phyloP scores from a whole-genome alignment of 2,888 invertebrate genomes.

The Opisthograptis luteolata region DNA sequence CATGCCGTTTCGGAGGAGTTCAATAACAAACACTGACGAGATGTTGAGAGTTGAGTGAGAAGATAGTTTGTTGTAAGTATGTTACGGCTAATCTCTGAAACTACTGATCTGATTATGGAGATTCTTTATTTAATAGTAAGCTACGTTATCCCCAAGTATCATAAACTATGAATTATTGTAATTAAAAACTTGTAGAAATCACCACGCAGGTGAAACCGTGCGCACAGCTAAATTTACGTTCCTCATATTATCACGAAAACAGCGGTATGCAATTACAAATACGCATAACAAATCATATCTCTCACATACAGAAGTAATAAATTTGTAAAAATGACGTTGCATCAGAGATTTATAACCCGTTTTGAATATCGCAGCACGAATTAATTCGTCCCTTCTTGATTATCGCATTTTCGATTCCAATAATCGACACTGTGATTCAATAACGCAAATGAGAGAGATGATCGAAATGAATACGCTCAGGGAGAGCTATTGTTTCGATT shows the following conservation, averaged over 20 bases:
- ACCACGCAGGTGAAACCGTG: no score
- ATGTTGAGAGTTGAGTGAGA: no score
- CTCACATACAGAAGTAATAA: slow-evolving; percentile 51
- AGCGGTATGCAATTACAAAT: slow-evolving; percentile 30
- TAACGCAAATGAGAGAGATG: slow-evolving; percentile 56
- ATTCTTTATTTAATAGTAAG: no score
- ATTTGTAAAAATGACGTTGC: slow-evolving; percentile 59
- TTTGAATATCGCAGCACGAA: slow-evolving; percentile 57
- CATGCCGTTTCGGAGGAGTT: no score
- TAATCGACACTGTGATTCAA: slow-evolving; percentile 65
- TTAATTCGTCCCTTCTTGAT: slow-evolving; percentile 64
- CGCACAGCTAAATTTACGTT: no score
- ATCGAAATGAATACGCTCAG: slow-evolving; percentile 53
- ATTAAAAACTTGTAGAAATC: no score
- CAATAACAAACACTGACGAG: no score
- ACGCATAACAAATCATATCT: slow-evolving; percentile 31
- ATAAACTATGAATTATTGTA: no score
- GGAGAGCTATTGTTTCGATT: slow-evolving; percentile 44
- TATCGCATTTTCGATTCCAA: slow-evolving; percentile 60
- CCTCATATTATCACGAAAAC: slow-evolving; percentile 11
- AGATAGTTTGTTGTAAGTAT: no score
- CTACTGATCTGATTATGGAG: no score
- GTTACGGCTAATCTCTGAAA: no score
- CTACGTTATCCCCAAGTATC: no score
- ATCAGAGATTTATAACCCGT: slow-evolving; percentile 67